A percentile compares a stretch with the other conserved stretches of the same genome.
These are phyloP conservation scores for Basileuterus tristriatus DNA, from an alignment of 2,797 vertebrate species.

Conservation along the genomic window DNA sequence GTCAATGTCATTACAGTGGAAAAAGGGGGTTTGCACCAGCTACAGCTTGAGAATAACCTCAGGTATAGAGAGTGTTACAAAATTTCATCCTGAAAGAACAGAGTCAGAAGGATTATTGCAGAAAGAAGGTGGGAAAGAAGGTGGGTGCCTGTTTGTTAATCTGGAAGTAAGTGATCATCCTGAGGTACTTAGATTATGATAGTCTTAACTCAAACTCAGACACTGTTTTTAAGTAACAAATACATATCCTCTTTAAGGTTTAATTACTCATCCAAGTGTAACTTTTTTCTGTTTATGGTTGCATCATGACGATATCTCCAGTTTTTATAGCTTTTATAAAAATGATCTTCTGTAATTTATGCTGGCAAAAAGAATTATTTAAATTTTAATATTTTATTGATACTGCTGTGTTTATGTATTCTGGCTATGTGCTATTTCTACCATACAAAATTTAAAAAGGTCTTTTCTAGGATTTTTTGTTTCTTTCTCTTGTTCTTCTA, in stretches of 20 bases:
- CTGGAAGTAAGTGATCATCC: background rate
- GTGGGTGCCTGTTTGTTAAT: background rate
- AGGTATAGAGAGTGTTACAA: background rate
- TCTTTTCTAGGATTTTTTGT: background rate
- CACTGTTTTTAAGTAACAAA: background rate
- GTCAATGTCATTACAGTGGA: background rate
- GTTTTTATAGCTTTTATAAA: background rate
- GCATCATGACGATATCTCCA: background rate
- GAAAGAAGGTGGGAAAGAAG: background rate
- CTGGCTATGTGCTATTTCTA: background rate
- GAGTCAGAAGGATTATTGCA: background rate
- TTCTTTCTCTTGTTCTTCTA: background rate
- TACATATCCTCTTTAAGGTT: background rate
- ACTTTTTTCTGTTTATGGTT: background rate
- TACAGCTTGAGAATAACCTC: background rate
- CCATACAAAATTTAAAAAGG: background rate
- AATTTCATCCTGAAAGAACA: background rate
- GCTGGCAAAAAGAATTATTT: background rate
- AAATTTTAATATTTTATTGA: background rate
- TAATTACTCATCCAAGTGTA: background rate
- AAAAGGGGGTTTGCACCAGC: background rate
- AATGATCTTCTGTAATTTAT: background rate
- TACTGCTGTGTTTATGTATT: background rate
- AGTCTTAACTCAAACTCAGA: background rate
- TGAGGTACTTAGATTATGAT: background rate